Evolutionary conservation across 2,797 vertebrate genomes (phyloP).

Genomic region (Bufotes viridis): DNA sequence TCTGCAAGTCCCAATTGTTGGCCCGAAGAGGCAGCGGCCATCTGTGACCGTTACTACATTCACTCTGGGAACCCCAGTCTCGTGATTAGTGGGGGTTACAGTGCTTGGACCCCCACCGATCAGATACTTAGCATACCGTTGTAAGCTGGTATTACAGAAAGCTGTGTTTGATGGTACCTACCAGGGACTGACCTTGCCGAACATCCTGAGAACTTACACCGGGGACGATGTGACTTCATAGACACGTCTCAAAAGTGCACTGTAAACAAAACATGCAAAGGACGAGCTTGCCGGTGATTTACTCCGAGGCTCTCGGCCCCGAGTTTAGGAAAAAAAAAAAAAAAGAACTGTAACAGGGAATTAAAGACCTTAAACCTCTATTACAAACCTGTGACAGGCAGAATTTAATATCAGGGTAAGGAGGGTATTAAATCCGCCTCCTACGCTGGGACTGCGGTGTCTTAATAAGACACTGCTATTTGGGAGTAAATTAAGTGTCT

Average conservation of each 20-base stretch:
- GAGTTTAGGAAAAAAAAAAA: background rate
- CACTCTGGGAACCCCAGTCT: no score
- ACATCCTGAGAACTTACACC: background rate
- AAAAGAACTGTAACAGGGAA: background rate
- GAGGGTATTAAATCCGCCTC: conserved; percentile 21
- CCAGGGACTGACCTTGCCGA: background rate
- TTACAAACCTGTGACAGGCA: conserved; percentile 31
- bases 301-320: background rate
- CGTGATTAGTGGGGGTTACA: no score
- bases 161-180: background rate
- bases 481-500: conserved; percentile 25
- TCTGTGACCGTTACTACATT: no score
- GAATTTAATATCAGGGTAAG: conserved; percentile 29
- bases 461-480: conserved; percentile 26
- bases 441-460: background rate
- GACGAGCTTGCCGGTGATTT: conserved; percentile 24
- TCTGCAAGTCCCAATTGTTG: no score
- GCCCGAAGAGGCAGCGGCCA: no score
- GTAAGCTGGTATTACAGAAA: background rate
- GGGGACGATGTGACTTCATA: background rate
- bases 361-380: conserved; percentile 36
- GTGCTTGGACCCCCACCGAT: no score
- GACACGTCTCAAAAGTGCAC: conserved; percentile 4
- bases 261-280: conserved; percentile 41
- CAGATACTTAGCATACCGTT: no score